Conservation (phyloP, 1,140 invertebrate species). For the Euwallacea fornicatus region DNA sequence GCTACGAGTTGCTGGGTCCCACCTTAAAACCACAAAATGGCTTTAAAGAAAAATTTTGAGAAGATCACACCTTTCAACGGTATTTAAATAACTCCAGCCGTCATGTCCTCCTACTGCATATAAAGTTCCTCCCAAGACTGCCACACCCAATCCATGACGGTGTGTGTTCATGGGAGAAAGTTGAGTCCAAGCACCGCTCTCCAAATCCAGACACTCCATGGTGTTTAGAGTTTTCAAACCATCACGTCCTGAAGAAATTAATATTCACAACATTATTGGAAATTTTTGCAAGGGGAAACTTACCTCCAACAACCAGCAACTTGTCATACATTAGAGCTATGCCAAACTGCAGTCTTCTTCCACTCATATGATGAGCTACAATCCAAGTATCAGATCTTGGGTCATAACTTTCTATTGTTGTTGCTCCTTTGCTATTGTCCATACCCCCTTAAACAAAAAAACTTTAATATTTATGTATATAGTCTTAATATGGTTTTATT, state of each 20-base stretch:
- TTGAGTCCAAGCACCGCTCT: conserved; percentile 75
- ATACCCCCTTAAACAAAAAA: conserved; percentile 67
- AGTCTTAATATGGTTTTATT: neutral
- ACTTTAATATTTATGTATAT: neutral
- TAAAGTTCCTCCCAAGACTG: conserved; percentile 75
- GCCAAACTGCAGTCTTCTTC: conserved; percentile 83
- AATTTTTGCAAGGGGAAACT: neutral
- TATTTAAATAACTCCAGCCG: conserved; percentile 92
- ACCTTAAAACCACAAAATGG: conserved; percentile 56
- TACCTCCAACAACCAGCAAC: conserved; percentile 40
- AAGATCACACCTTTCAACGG: conserved; percentile 72
- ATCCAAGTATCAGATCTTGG: conserved; percentile 82
- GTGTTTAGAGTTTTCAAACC: conserved; percentile 91
- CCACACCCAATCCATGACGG: conserved; percentile 86
- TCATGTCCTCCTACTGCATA: conserved; percentile 78
- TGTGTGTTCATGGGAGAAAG: conserved; percentile 90
- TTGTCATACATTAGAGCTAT: conserved; percentile 85
- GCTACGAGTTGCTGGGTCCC: conserved; percentile 81
- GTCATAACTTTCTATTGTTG: conserved; percentile 88
- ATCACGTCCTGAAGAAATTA: conserved; percentile 83
- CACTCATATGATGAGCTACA: conserved; percentile 75
- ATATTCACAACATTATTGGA: conserved; percentile 18
- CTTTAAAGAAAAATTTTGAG: neutral
- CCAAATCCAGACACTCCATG: conserved; percentile 83
- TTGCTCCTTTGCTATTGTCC: conserved; percentile 86